Percentiles rank a stretch among this genome's conserved stretches.
These are phyloP conservation scores for Sicus ferrugineus DNA, from an alignment of 2,888 invertebrate genomes.

Conservation along the genomic window DNA sequence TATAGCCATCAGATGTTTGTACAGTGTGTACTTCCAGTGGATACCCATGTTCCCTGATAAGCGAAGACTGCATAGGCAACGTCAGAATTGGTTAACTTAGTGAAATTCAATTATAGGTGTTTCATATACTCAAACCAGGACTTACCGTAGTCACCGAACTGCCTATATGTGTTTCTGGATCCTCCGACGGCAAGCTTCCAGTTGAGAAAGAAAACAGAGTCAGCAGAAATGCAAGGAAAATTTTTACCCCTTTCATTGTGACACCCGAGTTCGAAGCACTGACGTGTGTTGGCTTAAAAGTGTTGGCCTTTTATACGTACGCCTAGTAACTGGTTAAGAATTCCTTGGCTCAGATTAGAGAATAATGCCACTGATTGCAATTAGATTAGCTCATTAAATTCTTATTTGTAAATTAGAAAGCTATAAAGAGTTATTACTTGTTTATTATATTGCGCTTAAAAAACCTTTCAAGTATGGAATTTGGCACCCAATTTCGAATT, in stretches of 20 bases:
- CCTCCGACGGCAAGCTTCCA: not conserved
- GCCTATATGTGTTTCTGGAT: not conserved
- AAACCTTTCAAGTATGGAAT: too few species aligned
- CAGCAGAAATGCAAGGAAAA: not conserved
- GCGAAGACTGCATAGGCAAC: not conserved
- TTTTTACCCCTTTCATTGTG: not conserved
- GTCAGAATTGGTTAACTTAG: constrained; percentile 68
- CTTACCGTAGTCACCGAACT: constrained; percentile 21
- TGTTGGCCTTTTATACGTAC: not conserved
- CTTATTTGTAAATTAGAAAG: not conserved
- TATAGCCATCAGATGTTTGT: constrained; percentile 59
- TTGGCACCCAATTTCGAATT: not conserved
- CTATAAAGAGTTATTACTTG: too few species aligned
- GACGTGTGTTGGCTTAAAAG: not conserved
- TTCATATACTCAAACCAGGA: not conserved
- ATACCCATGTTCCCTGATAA: constrained; percentile 46
- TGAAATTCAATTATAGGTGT: constrained; percentile 42
- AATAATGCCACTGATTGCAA: too few species aligned
- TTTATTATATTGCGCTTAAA: too few species aligned
- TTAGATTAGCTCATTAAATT: not conserved
- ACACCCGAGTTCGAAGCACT: not conserved
- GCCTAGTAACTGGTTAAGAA: not conserved
- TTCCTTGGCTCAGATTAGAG: too few species aligned
- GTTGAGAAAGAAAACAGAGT: not conserved
- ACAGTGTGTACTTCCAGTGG: constrained; percentile 68